Evolutionary conservation across 2,797 vertebrate genomes (phyloP), one percentile per base, ranked within the genome.

Genomic region (Hydrolagus colliei): DNA sequence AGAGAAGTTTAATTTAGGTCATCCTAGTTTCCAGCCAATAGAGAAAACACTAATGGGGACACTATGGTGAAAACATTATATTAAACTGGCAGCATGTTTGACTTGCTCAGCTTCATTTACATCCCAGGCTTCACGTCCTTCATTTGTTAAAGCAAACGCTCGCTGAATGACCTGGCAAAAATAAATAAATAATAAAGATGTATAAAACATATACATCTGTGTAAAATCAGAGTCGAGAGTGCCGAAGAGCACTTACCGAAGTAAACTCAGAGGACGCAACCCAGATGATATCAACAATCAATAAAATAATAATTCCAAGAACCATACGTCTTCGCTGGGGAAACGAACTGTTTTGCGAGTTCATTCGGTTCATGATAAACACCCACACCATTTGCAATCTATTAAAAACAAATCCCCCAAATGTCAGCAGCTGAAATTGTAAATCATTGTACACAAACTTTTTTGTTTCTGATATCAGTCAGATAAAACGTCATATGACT

Each of bases 231-330:
- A 27, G 27, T 27, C 27, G 65, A 41, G 9, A 71, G 41, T 84
- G 67, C 10, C 6, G 14, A 14, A 82, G 8, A 72, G 35, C 86
- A 92, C 97, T 92, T 94, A 99, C 97, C 41, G 96, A 95, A 85
- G 97, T 97, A 74, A 99, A 95, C 87, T 99, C 97, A 0, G 97
- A 99, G 13, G 97, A 99, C 16, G 95, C 97, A 1, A 99, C 97
- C 97, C 97, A 99, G 89, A 98, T 98, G 86, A 98, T 93, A 7
- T 99, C 97, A 87, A 99, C 97, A 32, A 98, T 94, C 86, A 99
- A 94, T 74, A 99, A 95, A 89, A 98, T 95, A 85, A 96, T 92
- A 87, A 99, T 95, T 63, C 97, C 97, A 86, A 99, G 93, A 86
- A 94, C 94, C 96, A 98, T 93, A 74, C 97, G 92, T 87, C 95